phyloP scores from a whole-genome alignment of 2,888 invertebrate species.

The Drosophila mulleri region DNA sequence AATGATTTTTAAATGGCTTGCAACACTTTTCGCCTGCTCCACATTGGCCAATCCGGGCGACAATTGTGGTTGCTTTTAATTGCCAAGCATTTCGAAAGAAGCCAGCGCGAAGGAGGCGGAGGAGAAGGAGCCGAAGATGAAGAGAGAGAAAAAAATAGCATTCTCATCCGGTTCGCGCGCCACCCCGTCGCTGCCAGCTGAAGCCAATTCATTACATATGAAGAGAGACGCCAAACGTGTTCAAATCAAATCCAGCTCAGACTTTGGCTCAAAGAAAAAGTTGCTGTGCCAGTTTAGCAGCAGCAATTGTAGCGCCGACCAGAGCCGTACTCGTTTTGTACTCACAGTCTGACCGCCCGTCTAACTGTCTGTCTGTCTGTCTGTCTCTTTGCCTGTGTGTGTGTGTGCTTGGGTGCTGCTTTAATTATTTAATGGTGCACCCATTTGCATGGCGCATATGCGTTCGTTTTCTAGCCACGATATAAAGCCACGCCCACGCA shows the following conservation, averaged over 20 bases:
- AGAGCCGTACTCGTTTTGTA: constrained; percentile 29
- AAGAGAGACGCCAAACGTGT: constrained; percentile 36
- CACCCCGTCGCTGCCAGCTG: constrained; percentile 53
- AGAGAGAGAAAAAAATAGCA: constrained; percentile 34
- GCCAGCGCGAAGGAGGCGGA: neutral
- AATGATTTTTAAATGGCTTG: constrained; percentile 69
- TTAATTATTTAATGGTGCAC: constrained; percentile 80
- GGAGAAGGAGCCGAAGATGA: too few relatives aligned
- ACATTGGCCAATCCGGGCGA: constrained; percentile 65
- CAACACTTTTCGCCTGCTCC: constrained; percentile 53
- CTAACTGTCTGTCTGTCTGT: constrained; percentile 12
- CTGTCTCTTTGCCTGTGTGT: neutral
- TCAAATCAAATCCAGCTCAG: constrained; percentile 63
- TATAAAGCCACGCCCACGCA: constrained; percentile 29
- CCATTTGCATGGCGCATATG: constrained; percentile 61
- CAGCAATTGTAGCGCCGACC: constrained; percentile 20
- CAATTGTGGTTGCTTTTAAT: constrained; percentile 71
- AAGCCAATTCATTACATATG: constrained; percentile 73
- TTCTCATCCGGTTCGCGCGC: constrained; percentile 72
- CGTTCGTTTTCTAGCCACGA: constrained; percentile 27
- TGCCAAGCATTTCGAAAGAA: constrained; percentile 55
- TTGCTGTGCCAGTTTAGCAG: constrained; percentile 76
- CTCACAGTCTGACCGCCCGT: constrained; percentile 33
- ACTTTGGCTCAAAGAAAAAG: constrained; percentile 68
- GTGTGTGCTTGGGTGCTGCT: constrained; percentile 47